Conservation (phyloP, 2,797 vertebrate species). For the Characodon lateralis region DNA sequence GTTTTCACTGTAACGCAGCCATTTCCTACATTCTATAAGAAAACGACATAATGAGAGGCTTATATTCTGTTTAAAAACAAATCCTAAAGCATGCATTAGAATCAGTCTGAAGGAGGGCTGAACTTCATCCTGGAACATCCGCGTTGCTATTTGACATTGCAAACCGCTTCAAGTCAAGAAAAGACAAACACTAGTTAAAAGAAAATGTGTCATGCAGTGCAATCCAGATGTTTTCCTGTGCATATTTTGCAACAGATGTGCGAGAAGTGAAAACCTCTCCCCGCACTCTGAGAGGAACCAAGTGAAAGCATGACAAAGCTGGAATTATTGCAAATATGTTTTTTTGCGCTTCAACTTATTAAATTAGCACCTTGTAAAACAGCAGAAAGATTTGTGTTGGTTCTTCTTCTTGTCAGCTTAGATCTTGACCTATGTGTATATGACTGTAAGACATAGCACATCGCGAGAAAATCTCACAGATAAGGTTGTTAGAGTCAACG, state of each 20-base stretch:
- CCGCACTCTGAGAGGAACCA: conserved; percentile 51
- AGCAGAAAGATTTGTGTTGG: not conserved
- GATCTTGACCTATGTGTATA: not conserved
- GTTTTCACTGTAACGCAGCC: not conserved
- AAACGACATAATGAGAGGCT: conserved; percentile 47
- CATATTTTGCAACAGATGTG: conserved; percentile 58
- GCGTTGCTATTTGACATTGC: conserved; percentile 21
- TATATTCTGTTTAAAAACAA: conserved; percentile 29
- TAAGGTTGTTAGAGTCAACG: conserved; percentile 2
- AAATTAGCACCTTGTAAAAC: conserved; percentile 13
- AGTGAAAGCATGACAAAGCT: conserved; percentile 69
- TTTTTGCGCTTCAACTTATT: conserved; percentile 28
- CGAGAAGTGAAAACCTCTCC: conserved; percentile 39
- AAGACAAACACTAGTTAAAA: conserved; percentile 3
- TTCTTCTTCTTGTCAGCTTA: not conserved
- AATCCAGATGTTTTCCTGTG: conserved; percentile 36
- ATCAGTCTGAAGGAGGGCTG: not conserved
- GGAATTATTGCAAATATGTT: conserved; percentile 32
- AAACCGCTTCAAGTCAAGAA: conserved; percentile 29
- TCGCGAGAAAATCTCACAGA: not conserved
- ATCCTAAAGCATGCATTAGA: not conserved
- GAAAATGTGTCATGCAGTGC: conserved; percentile 5
- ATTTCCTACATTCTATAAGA: conserved; percentile 31
- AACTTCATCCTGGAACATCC: conserved; percentile 25
- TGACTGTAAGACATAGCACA: not conserved